Evolutionary conservation across 2,113 vertebrate species (phyloP), one percentile per base, ranked within the genome.

Genomic region (Columba livia): DNA sequence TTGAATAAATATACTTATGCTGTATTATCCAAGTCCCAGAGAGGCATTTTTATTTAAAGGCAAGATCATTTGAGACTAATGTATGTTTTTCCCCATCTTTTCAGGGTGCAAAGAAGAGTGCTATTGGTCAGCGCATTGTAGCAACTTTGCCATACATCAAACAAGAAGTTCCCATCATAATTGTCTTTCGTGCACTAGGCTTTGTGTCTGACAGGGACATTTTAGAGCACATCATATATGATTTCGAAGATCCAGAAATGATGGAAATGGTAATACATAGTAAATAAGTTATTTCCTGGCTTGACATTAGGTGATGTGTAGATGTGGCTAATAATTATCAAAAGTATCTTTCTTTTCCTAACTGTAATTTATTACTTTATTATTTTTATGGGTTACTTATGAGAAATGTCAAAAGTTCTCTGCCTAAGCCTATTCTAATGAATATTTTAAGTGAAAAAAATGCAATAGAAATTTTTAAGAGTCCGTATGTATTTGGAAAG

Each of bases 81-180:
- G 2, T 73, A 2, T 71, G 34, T 60, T 81, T 40, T 62, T 32
- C 8, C n/a, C 15, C 48, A 42, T 57, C 58, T 88, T 64, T 79
- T 65, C 95, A 99, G 99, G 99, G 99, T 56, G 99, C 99, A 5
- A 99, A 99, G 97, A 99, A 99, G 97, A 99, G 99, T 31, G 99
- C 99, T 16, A 99, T 99, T 20, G 99, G 99, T 38, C 99, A 99
- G 96, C 99, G 99, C 96, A 99, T 99, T 12, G 99, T 99, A 29
- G 99, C 99, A 84, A 99, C 99, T 10, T 97, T 99, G 79, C 99
- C 99, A 0, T 99, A 99, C 58, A 99, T 99, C 96, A 98, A 99
- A 84, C 99, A 99, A 94, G 99, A 99, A 98, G 99, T 99, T n/a
- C 99, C 99, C 91, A 99, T 99, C 97, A 99, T 99, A 90, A 99